Evolutionary conservation across 2,888 invertebrate species (phyloP).

Genomic region (Leptogaster cylindrica): DNA sequence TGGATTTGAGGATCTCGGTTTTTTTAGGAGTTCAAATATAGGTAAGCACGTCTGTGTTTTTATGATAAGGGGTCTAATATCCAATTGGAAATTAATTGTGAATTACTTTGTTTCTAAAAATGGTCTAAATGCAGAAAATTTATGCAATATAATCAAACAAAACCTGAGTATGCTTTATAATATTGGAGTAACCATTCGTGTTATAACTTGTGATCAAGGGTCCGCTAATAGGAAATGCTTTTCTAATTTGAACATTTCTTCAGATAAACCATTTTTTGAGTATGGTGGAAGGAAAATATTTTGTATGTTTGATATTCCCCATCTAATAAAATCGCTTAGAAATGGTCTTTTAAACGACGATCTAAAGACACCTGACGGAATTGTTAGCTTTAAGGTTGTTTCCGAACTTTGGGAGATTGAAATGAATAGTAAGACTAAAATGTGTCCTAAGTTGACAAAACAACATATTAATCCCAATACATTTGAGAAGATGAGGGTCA

Average conservation of each 20-base stretch:
- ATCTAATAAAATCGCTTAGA: neutral
- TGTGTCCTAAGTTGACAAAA: too few species aligned
- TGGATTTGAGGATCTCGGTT: constrained; percentile 37
- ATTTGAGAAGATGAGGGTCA: too few species aligned
- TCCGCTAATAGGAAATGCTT: constrained; percentile 16
- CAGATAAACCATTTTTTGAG: constrained; percentile 20
- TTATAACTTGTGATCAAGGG: constrained; percentile 15
- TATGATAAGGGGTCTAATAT: constrained; percentile 38
- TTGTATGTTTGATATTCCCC: too few species aligned
- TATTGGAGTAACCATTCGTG: constrained; percentile 12
- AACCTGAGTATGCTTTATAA: constrained; percentile 2
- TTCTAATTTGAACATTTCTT: neutral
- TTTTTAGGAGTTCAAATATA: constrained; percentile 27
- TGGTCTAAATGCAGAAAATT: constrained; percentile 25
- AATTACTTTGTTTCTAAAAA: constrained; percentile 42
- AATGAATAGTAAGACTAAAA: neutral
- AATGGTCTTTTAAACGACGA: neutral
- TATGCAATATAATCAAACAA: constrained; percentile 33
- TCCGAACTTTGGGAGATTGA: neutral
- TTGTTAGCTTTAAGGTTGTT: neutral
- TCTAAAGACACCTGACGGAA: constrained; percentile 1
- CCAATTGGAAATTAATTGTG: constrained; percentile 41
- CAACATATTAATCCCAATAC: too few species aligned
- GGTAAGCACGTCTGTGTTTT: constrained; percentile 43
- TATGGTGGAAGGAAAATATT: neutral